Percentiles rank a stretch among this genome's conserved stretches.
phyloP scores from a whole-genome alignment of 2,888 invertebrate genomes.

The Drosophila picticornis region DNA sequence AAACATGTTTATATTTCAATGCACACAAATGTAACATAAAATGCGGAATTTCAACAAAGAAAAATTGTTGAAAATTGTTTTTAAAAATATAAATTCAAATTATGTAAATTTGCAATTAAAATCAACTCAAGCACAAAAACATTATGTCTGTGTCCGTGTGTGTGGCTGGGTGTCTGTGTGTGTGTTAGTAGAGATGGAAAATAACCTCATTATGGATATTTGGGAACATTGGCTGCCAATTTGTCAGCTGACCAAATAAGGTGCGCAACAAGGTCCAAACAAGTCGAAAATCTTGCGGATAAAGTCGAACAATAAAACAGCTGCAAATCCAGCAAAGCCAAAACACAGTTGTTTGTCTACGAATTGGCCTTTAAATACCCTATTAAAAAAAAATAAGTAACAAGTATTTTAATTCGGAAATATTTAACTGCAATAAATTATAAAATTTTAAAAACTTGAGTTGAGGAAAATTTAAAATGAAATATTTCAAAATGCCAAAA shows the following conservation, averaged over 20 bases:
- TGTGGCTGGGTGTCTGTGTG: not conserved
- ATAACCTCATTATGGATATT: constrained; percentile 35
- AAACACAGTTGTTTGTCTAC: not conserved
- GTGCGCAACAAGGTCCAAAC: constrained; percentile 21
- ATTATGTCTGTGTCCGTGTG: constrained; percentile 19
- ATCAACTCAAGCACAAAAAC: not conserved
- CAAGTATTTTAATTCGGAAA: not conserved
- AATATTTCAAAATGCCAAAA: not conserved
- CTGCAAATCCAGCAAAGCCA: constrained; percentile 16
- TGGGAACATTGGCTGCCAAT: constrained; percentile 27
- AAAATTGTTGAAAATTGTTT: not conserved
- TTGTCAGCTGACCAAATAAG: constrained; percentile 38
- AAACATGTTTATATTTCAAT: not conserved
- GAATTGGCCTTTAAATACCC: constrained; percentile 1
- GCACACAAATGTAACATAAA: not conserved
- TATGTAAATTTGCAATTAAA: constrained; percentile 2
- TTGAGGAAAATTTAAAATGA: not conserved
- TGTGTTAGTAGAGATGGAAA: constrained; percentile 9
- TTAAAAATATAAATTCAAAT: constrained; percentile 3
- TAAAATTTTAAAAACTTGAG: not conserved
- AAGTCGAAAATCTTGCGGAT: constrained; percentile 18
- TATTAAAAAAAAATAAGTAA: not conserved
- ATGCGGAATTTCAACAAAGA: not conserved
- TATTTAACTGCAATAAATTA: not conserved
- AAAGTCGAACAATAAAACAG: constrained; percentile 7